Evolutionary conservation across 2,113 vertebrate genomes (phyloP), one percentile per base, ranked within the genome.

Genomic region (Motacilla alba): DNA sequence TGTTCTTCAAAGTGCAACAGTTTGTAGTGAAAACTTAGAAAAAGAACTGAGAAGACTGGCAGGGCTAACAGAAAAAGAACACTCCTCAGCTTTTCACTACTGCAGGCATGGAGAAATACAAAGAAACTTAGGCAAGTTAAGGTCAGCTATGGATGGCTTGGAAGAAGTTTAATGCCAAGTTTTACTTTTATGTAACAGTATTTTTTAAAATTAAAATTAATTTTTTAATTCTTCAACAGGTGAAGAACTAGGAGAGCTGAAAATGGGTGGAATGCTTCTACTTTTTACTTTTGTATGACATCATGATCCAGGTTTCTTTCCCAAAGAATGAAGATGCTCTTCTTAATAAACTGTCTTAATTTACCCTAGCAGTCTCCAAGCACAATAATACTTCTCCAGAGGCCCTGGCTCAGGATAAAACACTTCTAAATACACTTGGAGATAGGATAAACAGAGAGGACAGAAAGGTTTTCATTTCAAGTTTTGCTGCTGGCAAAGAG

Each of bases 121-220:
- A 72, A 98, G 97, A 60, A 98, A 98, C 89, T 92, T 97, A 78
- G 98, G 97, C 69, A 98, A 97, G 55, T 94, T 98, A 67, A 95
- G 92, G 60, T 95, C 95, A 91, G 97, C 98, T 39, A 93, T 98
- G 96, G 95, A 96, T 84, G 97, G 98, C 94, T 94, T 98, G 58
- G 97, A 97, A 84, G 72, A 97, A 91, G 97, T 97, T 86, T 87
- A 80, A 52, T 78, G 56, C 28, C 35, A 58, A 50, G 5, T 49
- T 94, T 92, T 69, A 78, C n/a, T 91, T 62, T 23, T 64, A 15
- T 33, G 26, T 68, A 68, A 13, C 2, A 14, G 16, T 68, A 15
- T 49, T 60, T 31, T 37, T 28, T 4, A 0, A 10, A 55, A 37
- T 15, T 26, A 37, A 62, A 7, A 39, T 11, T 56, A 47, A 15